These are phyloP conservation scores for Mionectes macconnelli DNA, from an alignment of 2,113 vertebrate genomes.

Conservation along the genomic window DNA sequence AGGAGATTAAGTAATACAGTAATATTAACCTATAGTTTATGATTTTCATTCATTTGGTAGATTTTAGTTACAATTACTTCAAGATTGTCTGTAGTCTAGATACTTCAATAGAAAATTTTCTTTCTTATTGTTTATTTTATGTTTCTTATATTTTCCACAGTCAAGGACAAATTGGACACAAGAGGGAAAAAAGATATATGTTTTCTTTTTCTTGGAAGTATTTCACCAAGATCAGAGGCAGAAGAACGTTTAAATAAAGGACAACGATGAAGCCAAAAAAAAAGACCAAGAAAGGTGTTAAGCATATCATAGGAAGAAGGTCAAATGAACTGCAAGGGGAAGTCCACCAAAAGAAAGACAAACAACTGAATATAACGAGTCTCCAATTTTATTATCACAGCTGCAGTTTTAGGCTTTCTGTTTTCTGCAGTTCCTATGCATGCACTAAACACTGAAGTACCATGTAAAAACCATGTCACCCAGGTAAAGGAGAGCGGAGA, in stretches of 20 bases:
- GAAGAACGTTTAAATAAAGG: neutral
- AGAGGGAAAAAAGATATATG: neutral
- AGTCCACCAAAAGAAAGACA: neutral
- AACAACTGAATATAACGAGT: neutral
- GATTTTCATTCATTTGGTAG: neutral
- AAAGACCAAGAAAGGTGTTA: neutral
- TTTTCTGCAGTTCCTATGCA: neutral
- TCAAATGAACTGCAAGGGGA: neutral
- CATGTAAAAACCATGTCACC: neutral
- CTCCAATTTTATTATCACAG: constrained; percentile 29
- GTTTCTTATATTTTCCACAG: neutral
- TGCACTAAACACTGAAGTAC: neutral
- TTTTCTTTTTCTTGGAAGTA: constrained; percentile 23
- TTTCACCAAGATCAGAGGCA: neutral
- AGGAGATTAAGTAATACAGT: neutral
- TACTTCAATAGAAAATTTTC: neutral
- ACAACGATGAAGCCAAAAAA: neutral
- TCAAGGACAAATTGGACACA: neutral
- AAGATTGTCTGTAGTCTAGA: neutral
- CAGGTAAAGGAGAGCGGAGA: neutral
- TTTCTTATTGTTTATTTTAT: neutral
- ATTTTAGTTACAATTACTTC: neutral
- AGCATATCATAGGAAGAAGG: neutral
- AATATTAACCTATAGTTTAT: neutral
- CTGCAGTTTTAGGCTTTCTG: neutral